phyloP scores from a whole-genome alignment of 2,113 vertebrate genomes.

The Ailurus styani region DNA sequence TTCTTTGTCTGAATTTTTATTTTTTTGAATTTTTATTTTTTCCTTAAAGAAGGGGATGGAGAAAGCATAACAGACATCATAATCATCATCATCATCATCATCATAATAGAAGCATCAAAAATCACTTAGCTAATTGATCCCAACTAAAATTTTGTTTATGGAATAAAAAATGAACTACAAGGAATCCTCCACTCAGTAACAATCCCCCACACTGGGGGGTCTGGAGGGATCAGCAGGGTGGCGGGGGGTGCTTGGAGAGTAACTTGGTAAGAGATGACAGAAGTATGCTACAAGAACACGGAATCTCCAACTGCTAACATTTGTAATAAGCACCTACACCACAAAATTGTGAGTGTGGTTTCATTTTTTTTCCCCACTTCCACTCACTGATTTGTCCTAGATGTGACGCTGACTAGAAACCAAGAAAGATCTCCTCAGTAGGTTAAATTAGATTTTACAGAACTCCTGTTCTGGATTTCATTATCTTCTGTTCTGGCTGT shows the following conservation, averaged over 20 bases:
- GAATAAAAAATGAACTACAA: background rate
- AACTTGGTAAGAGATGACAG: background rate
- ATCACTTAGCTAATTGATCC: background rate
- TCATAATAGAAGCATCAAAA: background rate
- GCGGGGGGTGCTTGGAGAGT: background rate
- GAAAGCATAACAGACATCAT: background rate
- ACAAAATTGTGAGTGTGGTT: background rate
- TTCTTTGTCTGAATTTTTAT: background rate
- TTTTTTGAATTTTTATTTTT: background rate
- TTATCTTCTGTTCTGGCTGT: background rate
- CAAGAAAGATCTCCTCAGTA: background rate
- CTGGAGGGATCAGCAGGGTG: too few species aligned
- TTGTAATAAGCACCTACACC: background rate
- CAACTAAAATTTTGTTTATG: background rate
- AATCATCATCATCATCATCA: too few species aligned
- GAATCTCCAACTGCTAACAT: background rate
- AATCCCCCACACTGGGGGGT: background rate
- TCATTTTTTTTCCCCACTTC: background rate
- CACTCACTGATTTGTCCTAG: background rate
- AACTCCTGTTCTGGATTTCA: background rate
- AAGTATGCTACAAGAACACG: rapidly evolving
- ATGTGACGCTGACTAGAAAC: background rate
- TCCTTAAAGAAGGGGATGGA: background rate
- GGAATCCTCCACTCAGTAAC: background rate
- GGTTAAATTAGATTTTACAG: background rate